Base-by-base conservation (phyloP, 1,140 invertebrate species). In the Drosophila jambulina region DNA sequence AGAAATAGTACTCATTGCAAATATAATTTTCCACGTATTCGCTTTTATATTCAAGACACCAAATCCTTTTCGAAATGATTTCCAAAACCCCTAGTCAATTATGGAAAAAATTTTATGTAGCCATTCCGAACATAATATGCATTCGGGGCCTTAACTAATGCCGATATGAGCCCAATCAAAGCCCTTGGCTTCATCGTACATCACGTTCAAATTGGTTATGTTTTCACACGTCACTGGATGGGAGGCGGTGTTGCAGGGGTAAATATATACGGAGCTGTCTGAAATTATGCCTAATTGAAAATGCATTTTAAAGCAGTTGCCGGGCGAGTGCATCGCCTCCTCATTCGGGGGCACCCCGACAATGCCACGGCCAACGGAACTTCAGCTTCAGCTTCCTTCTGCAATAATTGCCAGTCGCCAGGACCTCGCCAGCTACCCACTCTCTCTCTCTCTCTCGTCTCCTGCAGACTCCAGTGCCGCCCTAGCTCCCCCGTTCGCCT, bases 261-360 rank as follows among this genome's bases (percentile, higher is more conserved):
- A 42, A 40, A 43, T 34, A 29, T 27, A 38, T 34, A 49, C 29
- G 27, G 15, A 53, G 71, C 77, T 80, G 65, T 80, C 78, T 81
- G 63, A 75, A 86, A 86, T 82, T 82, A 82, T 86, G 69, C 67
- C 83, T 82, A 82, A 86, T 86, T 87, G 83, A 86, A 86, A 86
- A 87, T 86, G 83, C 83, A 86, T 87, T 86, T 82, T 87, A 86
- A 80, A 83, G 76, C 64, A 80, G 74, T 68, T 84, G 57, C 62
- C 76, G 62, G 61, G 68, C 76, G 71, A 65, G 62, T 79, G 78
- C 45, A 27, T 34, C 17, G 27, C 17, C 48, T 34, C 25, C 46
- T 59, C 42, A 36, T 51, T 32, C n/a, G 29, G 51, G 29, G 53
- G 17, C 46, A 32, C 29, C 53, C 57, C 63, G 63, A 40, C 83